Evolutionary conservation across 2,888 invertebrate genomes (phyloP), one percentile per base, ranked within the genome.

Genomic region (Carpatolechia fugitivella): DNA sequence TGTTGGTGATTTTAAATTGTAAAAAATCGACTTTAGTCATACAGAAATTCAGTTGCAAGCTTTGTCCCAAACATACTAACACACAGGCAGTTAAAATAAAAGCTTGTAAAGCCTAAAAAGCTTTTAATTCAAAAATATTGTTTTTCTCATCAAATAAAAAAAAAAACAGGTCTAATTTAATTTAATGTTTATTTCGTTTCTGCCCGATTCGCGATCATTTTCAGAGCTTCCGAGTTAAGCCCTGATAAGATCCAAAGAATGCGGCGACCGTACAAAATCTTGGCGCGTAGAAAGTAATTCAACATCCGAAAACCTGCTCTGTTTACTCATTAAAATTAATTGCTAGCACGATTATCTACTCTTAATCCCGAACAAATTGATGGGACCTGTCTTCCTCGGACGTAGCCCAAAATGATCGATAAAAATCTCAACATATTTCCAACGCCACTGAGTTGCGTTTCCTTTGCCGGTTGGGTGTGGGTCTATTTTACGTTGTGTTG

Each of bases 251-350:
- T 10, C 33, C 14, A 24, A 54, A 31, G 48, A 54, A 54, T 54
- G 54, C 54, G 20, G 29, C 35, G 40, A 36, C 36, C 38, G 41
- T 49, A 40, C 36, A 47, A 53, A 44, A 55, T 51, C 44, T 54
- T 47, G 38, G 56, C 55, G 50, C 60, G 61, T 65, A 61, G 57
- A 61, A 60, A 64, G 60, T 63, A 55, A 35, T 52, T 57, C 59
- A 58, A 58, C 61, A 56, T 58, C 58, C 58, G 64, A 52, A 63
- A 73, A 72, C 65, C 63, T 67, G 65, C 73, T 72, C 72, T 70
- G 70, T 74, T 71, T 72, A 72, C 63, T 76, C 74, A 79, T 78
- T 76, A 72, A 74, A 79, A 75, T 76, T 78, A 78, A 82, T 79
- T 75, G 75, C 71, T 68, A 66, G 70, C 69, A 70, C 69, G 74